phyloP scores from a whole-genome alignment of 2,797 vertebrate species.

The Otus scops region DNA sequence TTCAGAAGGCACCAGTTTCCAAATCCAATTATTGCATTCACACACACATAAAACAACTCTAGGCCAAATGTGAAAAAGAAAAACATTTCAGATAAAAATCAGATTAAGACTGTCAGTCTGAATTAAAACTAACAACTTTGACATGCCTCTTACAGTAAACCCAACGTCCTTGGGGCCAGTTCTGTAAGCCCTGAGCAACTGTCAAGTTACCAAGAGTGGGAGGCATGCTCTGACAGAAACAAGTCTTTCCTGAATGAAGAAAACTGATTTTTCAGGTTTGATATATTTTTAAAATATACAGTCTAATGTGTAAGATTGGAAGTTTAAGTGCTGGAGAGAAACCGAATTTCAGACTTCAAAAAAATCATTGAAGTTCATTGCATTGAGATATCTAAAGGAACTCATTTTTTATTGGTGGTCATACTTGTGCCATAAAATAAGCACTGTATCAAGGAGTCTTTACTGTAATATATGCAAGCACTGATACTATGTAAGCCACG shows the following conservation, averaged over 20 bases:
- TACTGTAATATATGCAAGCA: fast-evolving
- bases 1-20: background rate
- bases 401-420: background rate
- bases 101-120: background rate
- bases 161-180: background rate
- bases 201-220: background rate
- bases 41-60: background rate
- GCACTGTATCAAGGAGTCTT: background rate
- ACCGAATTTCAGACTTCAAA: background rate
- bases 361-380: background rate
- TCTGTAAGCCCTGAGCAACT: background rate
- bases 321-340: background rate
- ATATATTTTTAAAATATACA: background rate
- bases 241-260: background rate
- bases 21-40: background rate
- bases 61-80: background rate
- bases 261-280: background rate
- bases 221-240: background rate
- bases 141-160: background rate
- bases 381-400: background rate
- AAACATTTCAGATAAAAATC: background rate
- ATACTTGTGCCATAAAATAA: background rate
- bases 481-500: fast-evolving
- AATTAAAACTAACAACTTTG: background rate
- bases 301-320: background rate